These are phyloP conservation scores for Periplaneta americana DNA, from an alignment of 1,140 invertebrate genomes.

Conservation along the genomic window DNA sequence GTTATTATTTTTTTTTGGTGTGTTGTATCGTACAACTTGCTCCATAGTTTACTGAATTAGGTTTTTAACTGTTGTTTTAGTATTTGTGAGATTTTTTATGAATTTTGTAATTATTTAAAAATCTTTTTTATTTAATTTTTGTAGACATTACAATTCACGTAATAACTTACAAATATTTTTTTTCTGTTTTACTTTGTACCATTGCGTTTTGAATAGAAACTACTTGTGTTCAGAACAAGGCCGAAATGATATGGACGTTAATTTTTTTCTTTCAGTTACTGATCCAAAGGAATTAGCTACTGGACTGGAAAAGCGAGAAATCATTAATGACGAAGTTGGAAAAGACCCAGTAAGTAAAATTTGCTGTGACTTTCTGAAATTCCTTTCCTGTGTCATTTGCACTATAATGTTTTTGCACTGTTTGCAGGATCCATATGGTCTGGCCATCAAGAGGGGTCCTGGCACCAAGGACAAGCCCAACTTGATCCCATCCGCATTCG, in stretches of 20 bases:
- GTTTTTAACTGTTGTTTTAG: too few relatives aligned
- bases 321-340: slow-evolving; percentile 76
- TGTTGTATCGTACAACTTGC: too few relatives aligned
- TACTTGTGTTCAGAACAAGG: not conserved
- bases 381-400: not conserved
- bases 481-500: slow-evolving; percentile 81
- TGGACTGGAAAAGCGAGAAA: slow-evolving; percentile 84
- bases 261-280: not conserved
- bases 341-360: slow-evolving; percentile 55
- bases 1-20: too few relatives aligned
- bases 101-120: too few relatives aligned
- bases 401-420: not conserved
- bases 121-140: too few relatives aligned
- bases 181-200: not conserved
- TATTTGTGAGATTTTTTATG: too few relatives aligned
- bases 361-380: not conserved
- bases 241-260: not conserved
- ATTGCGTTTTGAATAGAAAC: not conserved
- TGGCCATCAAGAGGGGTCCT: slow-evolving; percentile 70
- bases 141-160: too few relatives aligned
- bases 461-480: slow-evolving; percentile 85
- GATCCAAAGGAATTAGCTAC: slow-evolving; percentile 90
- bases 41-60: too few relatives aligned
- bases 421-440: slow-evolving; percentile 77
- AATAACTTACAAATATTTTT: not conserved